Base-by-base conservation (phyloP, 2,888 invertebrate genomes). In the Ctena decussata region DNA sequence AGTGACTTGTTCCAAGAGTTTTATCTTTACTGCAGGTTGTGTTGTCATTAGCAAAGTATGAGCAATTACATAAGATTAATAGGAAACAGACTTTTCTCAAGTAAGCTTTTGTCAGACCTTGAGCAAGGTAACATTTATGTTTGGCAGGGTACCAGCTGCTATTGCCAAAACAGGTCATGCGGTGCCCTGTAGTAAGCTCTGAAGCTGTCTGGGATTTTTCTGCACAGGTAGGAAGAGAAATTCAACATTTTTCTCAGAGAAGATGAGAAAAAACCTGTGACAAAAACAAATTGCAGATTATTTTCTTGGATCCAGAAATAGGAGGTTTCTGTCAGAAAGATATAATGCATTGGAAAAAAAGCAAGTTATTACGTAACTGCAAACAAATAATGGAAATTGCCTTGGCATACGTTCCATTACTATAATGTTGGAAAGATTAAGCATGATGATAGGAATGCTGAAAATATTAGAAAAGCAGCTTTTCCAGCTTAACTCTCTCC, bases 161-260 rank as follows among this genome's bases (percentile, higher is more conserved):
- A 21, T 60, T 76, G 76, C 76, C 76, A 76, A 60, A 27, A 21
- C 41, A 53, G 76, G 76, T 76, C 76, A 76, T 32, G 41, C 57
- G 37, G 76, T 76, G 27, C 76, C 65, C 76, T 76, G 76, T 76
- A 76, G 76, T 76, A 76, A 57, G 57, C 57, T 24, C 57, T 57
- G 15, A 11, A 41, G 57, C 2, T 57, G 49, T 49, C 49, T 49
- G 18, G 21, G 21, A 49, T 49, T 49, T 21, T 49, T 27, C 24
- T 24, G 27, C 57, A 57, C 27, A 57, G 57, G 57, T 57, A 57
- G 3, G 57, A 6, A 11, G 5, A 57, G 27, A 57, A 24, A 8
- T 21, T 8, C 27, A 24, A 57, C 24, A 11, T 8, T 41, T 41
- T 11, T 41, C 15, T 15, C 6, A 41, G 8, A 41, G 15, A 41